Evolutionary conservation across 2,888 invertebrate genomes (phyloP).

Genomic region (Sialis fuliginosa): DNA sequence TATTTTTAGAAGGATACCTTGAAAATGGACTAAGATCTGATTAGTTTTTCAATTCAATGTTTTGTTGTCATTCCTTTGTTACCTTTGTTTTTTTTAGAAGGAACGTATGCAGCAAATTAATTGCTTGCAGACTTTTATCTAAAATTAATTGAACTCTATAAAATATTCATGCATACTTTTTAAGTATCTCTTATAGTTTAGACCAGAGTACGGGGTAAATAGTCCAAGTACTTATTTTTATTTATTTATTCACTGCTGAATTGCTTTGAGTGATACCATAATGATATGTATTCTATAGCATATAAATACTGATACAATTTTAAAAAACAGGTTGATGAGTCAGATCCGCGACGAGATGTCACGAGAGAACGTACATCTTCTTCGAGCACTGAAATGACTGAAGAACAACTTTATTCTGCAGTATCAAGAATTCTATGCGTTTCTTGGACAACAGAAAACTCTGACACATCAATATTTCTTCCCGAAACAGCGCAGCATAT

Average conservation of each 20-base stretch:
- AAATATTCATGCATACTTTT: not conserved
- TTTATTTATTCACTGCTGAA: not conserved
- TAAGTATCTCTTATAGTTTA: not conserved
- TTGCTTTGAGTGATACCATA: no score
- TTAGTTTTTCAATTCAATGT: no score
- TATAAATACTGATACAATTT: no score
- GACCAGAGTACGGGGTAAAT: not conserved
- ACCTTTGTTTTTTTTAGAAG: no score
- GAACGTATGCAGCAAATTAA: no score
- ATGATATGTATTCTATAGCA: no score
- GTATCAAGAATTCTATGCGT: conserved; percentile 54
- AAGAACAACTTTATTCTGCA: conserved; percentile 43
- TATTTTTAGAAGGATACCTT: no score
- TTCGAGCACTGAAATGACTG: conserved; percentile 37
- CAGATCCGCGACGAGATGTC: conserved; percentile 29
- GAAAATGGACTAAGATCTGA: no score
- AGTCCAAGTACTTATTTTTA: not conserved
- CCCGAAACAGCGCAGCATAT: conserved; percentile 25
- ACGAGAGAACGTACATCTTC: conserved; percentile 21
- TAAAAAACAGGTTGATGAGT: conserved; percentile 30
- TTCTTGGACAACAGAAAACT: conserved; percentile 38
- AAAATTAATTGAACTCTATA: no score
- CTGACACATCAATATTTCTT: conserved; percentile 27
- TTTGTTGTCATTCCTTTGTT: no score
- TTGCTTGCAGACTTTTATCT: no score